Evolutionary conservation across 2,113 vertebrate genomes (phyloP).

Genomic region (Melozone crissalis): DNA sequence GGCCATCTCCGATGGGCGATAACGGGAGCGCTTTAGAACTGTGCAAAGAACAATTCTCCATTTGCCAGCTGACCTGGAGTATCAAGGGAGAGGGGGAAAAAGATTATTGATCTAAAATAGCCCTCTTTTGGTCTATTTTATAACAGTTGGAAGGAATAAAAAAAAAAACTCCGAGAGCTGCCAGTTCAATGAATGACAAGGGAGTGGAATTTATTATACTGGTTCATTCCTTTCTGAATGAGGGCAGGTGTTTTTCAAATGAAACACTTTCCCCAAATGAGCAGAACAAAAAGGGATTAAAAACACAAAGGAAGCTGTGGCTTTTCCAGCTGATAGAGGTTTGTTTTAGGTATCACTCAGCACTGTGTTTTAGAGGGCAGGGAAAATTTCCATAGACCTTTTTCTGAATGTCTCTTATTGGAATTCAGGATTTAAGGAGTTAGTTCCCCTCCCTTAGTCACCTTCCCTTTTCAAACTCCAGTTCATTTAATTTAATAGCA

Average conservation of each 20-base stretch:
- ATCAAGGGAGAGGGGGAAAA: neutral
- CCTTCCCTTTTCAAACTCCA: neutral
- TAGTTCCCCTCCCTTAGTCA: neutral
- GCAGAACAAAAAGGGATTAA: neutral
- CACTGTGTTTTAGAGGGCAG: neutral
- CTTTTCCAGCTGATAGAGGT: neutral
- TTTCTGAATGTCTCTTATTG: neutral
- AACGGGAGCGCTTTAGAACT: neutral
- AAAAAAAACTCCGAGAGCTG: neutral
- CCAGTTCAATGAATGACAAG: constrained; percentile 18
- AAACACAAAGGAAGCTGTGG: neutral
- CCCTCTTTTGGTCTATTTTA: constrained; percentile 52
- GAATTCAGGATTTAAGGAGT: neutral
- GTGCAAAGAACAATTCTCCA: constrained; percentile 38
- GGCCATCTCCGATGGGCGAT: constrained; percentile 38
- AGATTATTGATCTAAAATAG: constrained; percentile 59
- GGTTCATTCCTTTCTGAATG: neutral
- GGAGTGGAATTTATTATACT: constrained; percentile 27
- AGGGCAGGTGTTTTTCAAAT: constrained; percentile 51
- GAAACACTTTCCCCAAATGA: constrained; percentile 13
- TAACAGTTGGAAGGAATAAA: neutral
- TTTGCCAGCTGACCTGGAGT: constrained; percentile 61
- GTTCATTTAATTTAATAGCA: constrained; percentile 9
- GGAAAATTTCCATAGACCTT: neutral
- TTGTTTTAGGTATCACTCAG: neutral